Evolutionary conservation across 2,797 vertebrate genomes (phyloP).

Genomic region (Catamblyrhynchus diadema): DNA sequence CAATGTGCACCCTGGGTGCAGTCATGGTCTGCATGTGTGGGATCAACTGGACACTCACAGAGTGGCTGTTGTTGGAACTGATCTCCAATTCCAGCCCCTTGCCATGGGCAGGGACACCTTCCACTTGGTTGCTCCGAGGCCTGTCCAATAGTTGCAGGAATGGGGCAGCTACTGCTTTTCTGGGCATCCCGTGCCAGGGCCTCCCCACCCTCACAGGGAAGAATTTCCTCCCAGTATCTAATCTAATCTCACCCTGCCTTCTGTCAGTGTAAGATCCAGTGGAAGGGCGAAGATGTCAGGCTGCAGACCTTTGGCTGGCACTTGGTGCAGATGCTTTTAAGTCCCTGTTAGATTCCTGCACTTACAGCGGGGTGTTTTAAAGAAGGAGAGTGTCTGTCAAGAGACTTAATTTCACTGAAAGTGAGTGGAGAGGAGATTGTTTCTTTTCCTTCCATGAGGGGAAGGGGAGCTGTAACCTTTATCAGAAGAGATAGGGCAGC

Average conservation of each 20-base stretch:
- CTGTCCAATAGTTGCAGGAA: fast-evolving
- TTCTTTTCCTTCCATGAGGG: neutral
- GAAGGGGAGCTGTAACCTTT: neutral
- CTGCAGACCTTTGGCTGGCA: neutral
- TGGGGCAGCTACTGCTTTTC: neutral
- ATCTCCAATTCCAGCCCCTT: neutral
- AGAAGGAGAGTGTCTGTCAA: neutral
- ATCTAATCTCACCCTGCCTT: neutral
- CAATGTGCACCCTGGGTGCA: fast-evolving
- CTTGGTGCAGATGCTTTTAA: neutral
- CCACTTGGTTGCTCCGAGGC: neutral
- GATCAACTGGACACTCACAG: fast-evolving
- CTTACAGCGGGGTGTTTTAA: neutral
- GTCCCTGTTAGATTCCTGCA: neutral
- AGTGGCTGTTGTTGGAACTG: neutral
- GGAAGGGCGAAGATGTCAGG: neutral
- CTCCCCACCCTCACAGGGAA: fast-evolving
- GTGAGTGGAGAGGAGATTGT: fast-evolving
- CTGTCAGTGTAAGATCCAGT: neutral
- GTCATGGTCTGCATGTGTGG: fast-evolving
- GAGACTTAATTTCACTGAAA: neutral
- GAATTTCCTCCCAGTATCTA: neutral
- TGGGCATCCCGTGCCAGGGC: fast-evolving
- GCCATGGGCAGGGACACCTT: fast-evolving
- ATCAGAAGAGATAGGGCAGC: neutral